A percentile compares a stretch with the other conserved stretches of the same genome.
Evolutionary conservation across 2,797 vertebrate species (phyloP).

Genomic region (Tapera naevia): DNA sequence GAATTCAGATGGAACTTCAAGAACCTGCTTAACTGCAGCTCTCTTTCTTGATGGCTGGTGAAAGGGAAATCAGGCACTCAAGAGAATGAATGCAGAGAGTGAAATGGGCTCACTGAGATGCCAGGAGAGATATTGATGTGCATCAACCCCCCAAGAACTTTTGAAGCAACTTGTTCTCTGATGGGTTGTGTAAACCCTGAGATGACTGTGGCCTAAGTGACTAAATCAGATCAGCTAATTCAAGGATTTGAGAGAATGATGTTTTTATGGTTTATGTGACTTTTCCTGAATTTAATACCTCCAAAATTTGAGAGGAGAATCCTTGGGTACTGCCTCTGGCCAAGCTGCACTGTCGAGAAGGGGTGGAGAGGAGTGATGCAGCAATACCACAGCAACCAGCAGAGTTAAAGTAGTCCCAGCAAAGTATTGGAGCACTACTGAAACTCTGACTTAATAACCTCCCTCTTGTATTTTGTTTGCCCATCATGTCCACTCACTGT

Average conservation of each 20-base stretch:
- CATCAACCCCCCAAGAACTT: not conserved
- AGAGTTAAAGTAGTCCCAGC: not conserved
- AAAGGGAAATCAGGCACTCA: not conserved
- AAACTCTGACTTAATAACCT: not conserved
- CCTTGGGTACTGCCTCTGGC: not conserved
- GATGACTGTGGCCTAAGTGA: not conserved
- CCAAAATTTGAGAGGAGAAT: not conserved
- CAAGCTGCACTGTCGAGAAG: not conserved
- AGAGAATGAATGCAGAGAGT: not conserved
- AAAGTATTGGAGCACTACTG: not conserved
- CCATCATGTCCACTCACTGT: not conserved
- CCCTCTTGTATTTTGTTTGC: not conserved
- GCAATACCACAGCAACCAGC: not conserved
- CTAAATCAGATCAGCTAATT: not conserved
- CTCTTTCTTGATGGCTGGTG: fast-evolving
- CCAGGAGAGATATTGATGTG: not conserved
- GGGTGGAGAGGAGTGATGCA: not conserved
- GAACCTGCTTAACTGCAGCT: not conserved
- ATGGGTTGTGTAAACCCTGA: not conserved
- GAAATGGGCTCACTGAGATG: not conserved
- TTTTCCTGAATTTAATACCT: not conserved
- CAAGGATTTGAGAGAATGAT: not conserved
- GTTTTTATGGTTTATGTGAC: not conserved
- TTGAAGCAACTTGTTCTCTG: not conserved
- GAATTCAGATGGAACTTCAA: not conserved